A percentile compares a stretch with the other conserved stretches of the same genome.
These are phyloP conservation scores for Picathartes gymnocephalus DNA, from an alignment of 2,113 vertebrate species.

Conservation along the genomic window DNA sequence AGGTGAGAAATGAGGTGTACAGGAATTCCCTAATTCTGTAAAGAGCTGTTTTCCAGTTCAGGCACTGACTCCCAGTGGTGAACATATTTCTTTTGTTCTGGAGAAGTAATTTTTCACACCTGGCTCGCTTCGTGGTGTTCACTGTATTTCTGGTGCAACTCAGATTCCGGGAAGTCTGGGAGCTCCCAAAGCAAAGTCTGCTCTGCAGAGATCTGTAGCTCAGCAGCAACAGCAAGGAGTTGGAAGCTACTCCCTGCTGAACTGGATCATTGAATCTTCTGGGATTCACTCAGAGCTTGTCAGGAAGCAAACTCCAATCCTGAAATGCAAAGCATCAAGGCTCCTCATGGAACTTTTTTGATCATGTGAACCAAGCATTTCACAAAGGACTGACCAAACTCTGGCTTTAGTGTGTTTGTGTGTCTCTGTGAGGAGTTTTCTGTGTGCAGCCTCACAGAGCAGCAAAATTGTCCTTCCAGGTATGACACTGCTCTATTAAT, in stretches of 20 bases:
- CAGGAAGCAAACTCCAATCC: background rate
- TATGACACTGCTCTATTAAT: conserved; percentile 41
- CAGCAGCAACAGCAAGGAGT: background rate
- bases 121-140: background rate
- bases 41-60: background rate
- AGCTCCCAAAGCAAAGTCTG: background rate
- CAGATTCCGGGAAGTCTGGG: background rate
- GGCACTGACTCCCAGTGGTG: background rate
- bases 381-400: background rate
- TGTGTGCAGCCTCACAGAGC: background rate
- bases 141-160: background rate
- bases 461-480: conserved; percentile 7
- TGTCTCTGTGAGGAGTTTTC: background rate
- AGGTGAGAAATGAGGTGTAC: background rate
- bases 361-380: background rate
- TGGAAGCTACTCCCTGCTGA: background rate
- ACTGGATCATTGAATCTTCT: background rate
- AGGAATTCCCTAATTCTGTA: background rate
- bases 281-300: background rate
- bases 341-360: background rate
- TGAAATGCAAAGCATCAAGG: background rate
- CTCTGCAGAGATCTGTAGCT: background rate
- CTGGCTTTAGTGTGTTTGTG: background rate
- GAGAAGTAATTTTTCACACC: background rate
- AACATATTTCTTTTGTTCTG: background rate